A percentile compares a stretch with the other conserved stretches of the same genome.
phyloP scores from a whole-genome alignment of 1,140 invertebrate genomes.

The Drosophila subpulchrella region DNA sequence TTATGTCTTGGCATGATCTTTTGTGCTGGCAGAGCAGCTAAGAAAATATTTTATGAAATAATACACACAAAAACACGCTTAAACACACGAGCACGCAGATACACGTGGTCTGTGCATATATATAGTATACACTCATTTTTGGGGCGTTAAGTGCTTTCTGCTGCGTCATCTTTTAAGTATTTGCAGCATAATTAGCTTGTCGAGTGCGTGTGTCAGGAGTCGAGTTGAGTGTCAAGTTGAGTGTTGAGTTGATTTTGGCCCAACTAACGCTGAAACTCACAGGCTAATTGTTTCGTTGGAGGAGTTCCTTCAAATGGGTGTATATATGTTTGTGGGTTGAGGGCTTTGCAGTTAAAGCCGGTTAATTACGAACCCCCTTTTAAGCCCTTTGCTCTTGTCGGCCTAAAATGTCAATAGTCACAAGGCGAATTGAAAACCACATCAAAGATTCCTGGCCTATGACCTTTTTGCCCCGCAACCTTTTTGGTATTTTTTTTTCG shows the following conservation, averaged over 20 bases:
- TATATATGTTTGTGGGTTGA: neutral
- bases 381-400: conserved; percentile 23
- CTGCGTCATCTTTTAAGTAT: conserved; percentile 75
- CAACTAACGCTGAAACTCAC: conserved; percentile 24
- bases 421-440: conserved; percentile 27
- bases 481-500: conserved; percentile 24
- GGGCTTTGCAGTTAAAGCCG: conserved; percentile 42
- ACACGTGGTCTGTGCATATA: neutral
- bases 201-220: conserved; percentile 63
- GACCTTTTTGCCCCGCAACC: conserved; percentile 7
- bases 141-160: conserved; percentile 75
- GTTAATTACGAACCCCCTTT: conserved; percentile 49
- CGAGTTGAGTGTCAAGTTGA: conserved; percentile 52
- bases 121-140: conserved; percentile 41
- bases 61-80: conserved; percentile 49
- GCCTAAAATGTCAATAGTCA: conserved; percentile 39
- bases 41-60: conserved; percentile 83
- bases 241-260: conserved; percentile 22
- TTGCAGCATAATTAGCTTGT: conserved; percentile 80
- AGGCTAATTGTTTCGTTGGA: conserved; percentile 36
- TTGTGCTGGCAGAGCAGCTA: conserved; percentile 67
- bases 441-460: conserved; percentile 35
- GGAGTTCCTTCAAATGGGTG: conserved; percentile 11
- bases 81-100: conserved; percentile 28
- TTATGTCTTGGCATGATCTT: conserved; percentile 81